phyloP scores from a whole-genome alignment of 2,797 vertebrate species.

The Selene dorsalis region DNA sequence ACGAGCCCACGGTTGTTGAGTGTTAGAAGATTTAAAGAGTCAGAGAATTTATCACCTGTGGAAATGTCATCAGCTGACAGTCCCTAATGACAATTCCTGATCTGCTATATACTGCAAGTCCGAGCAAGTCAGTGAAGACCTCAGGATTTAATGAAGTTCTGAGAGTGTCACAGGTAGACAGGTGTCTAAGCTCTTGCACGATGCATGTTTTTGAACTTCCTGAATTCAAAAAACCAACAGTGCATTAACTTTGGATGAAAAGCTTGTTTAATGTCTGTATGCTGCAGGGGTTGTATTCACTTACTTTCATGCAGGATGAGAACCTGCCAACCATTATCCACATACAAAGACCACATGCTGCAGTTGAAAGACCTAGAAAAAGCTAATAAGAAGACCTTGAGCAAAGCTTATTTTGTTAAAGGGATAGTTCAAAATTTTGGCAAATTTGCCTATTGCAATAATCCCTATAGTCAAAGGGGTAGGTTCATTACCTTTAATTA shows the following conservation, averaged over 20 bases:
- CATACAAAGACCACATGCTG: not conserved
- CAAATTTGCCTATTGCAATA: no score
- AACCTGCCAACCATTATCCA: no score
- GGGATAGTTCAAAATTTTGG: no score
- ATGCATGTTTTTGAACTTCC: not conserved
- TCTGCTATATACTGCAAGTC: not conserved
- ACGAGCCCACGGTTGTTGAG: not conserved
- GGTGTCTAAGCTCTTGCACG: not conserved
- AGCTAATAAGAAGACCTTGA: not conserved
- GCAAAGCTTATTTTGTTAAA: not conserved
- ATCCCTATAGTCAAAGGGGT: no score
- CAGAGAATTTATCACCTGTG: constrained; percentile 4
- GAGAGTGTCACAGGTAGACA: not conserved
- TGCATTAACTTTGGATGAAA: not conserved
- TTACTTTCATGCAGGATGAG: not conserved
- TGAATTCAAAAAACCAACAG: not conserved
- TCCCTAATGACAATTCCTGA: not conserved
- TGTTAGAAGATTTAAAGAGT: not conserved
- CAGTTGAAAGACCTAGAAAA: not conserved
- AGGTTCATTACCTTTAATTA: no score
- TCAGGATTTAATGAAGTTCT: not conserved
- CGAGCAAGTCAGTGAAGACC: not conserved
- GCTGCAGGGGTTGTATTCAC: no score
- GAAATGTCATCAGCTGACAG: constrained; percentile 4
- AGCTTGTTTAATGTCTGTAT: not conserved